Conservation (phyloP, 1,140 invertebrate genomes). For the Pomacea maculata region DNA sequence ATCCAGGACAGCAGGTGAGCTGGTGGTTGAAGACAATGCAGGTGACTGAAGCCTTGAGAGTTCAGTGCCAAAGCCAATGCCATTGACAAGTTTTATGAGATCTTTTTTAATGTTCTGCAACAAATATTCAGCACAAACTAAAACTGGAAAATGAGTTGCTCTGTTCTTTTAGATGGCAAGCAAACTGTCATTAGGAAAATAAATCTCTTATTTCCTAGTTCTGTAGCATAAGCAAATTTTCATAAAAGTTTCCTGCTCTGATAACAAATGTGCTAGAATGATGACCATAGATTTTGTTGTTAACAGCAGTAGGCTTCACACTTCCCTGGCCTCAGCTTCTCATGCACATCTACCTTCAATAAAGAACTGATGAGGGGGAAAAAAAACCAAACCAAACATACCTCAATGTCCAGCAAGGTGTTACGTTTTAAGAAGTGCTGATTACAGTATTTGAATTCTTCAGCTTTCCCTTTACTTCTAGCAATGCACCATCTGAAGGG, state of each 20-base stretch:
- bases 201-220: too few relatives aligned
- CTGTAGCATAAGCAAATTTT: too few relatives aligned
- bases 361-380: neutral
- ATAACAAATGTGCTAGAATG: too few relatives aligned
- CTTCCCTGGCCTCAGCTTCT: too few relatives aligned
- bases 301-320: too few relatives aligned
- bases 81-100: conserved; percentile 51
- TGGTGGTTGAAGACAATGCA: neutral
- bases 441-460: conserved; percentile 52
- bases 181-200: too few relatives aligned
- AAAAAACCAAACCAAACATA: conserved; percentile 19
- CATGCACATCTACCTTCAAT: neutral
- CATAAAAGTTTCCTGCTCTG: too few relatives aligned
- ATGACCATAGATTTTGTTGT: too few relatives aligned
- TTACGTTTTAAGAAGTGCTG: conserved; percentile 56
- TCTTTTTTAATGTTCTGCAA: conserved; percentile 59
- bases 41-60: neutral
- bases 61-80: conserved; percentile 49
- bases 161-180: too few relatives aligned
- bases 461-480: conserved; percentile 36
- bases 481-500: conserved; percentile 47
- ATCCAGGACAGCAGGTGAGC: conserved; percentile 37
- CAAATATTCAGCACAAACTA: conserved; percentile 11
- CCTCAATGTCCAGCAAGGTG: conserved; percentile 60
- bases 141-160: too few relatives aligned